phyloP scores from a whole-genome alignment of 2,888 invertebrate species.

The Dolichomitus sp. region DNA sequence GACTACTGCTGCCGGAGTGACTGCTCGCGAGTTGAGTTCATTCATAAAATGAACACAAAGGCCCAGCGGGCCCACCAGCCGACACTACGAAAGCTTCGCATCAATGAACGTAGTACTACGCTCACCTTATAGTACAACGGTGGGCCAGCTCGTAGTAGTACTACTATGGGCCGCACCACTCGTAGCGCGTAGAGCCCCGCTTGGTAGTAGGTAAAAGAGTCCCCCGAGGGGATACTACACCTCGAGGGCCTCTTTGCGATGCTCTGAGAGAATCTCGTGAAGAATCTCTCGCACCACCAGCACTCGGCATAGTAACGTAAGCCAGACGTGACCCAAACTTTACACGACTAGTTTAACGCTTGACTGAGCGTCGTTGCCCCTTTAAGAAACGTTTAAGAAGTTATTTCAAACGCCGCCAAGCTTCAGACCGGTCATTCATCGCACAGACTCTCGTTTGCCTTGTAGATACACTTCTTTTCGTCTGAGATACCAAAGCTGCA shows the following conservation, averaged over 20 bases:
- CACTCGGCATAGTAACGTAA: conserved; percentile 15
- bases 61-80: conserved; percentile 74
- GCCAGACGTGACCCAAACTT: conserved; percentile 76
- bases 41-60: conserved; percentile 77
- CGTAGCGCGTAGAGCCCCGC: conserved; percentile 19
- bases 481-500: conserved; percentile 19
- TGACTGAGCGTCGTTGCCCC: conserved; percentile 63
- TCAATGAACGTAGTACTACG: conserved; percentile 84
- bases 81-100: conserved; percentile 57
- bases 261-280: conserved; percentile 33
- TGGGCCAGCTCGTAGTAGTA: conserved; percentile 64
- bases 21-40: conserved; percentile 73
- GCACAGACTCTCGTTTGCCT: conserved; percentile 6
- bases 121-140: conserved; percentile 46
- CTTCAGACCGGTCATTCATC: conserved; percentile 42
- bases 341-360: conserved; percentile 75
- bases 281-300: conserved; percentile 19
- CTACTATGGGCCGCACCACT: conserved; percentile 53
- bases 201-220: conserved; percentile 52
- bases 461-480: conserved; percentile 13
- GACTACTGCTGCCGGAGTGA: conserved; percentile 20
- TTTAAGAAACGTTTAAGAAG: conserved; percentile 82
- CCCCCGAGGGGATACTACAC: conserved; percentile 56
- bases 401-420: conserved; percentile 72
- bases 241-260: conserved; percentile 72